Percentiles rank a stretch among this genome's conserved stretches.
Evolutionary conservation across 2,888 invertebrate species (phyloP).

Genomic region (Neoscelio sp.): DNA sequence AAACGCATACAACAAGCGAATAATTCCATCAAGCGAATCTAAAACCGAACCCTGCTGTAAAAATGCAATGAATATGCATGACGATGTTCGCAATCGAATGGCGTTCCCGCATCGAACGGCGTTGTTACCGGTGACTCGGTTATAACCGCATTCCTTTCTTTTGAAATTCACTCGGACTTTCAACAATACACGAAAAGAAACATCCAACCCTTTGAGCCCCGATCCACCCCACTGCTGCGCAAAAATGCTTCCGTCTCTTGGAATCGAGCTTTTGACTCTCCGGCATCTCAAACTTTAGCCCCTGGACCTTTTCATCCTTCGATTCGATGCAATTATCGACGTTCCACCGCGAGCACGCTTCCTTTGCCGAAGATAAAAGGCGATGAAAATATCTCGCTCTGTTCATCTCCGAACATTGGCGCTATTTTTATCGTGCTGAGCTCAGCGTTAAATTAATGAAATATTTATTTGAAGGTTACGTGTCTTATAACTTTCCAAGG

Average conservation of each 20-base stretch:
- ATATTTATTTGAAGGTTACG: slow-evolving; percentile 45
- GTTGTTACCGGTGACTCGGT: slow-evolving; percentile 16
- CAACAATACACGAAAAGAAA: slow-evolving; percentile 53
- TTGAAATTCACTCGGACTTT: slow-evolving; percentile 39
- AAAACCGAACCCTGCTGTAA: slow-evolving; percentile 29
- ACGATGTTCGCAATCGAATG: slow-evolving; percentile 26
- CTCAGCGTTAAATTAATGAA: slow-evolving; percentile 52
- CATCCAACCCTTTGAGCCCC: slow-evolving; percentile 37
- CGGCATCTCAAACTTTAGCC: slow-evolving; percentile 17
- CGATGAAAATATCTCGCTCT: slow-evolving; percentile 43
- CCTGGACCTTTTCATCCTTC: slow-evolving; percentile 43
- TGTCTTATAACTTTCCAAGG: slow-evolving; percentile 27
- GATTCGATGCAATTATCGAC: slow-evolving; percentile 54
- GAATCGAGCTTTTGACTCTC: slow-evolving; percentile 31
- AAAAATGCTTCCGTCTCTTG: slow-evolving; percentile 50
- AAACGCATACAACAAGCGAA: slow-evolving; percentile 39
- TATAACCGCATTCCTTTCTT: slow-evolving; percentile 24
- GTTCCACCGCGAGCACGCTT: slow-evolving; percentile 24
- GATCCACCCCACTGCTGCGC: neutral
- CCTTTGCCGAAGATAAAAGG: slow-evolving; percentile 38
- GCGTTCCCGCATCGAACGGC: neutral
- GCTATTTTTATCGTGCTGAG: slow-evolving; percentile 32
- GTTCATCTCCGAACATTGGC: slow-evolving; percentile 10
- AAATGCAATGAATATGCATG: slow-evolving; percentile 58
- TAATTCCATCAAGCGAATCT: slow-evolving; percentile 31